A percentile compares a stretch with the other conserved stretches of the same genome.
phyloP scores from a whole-genome alignment of 2,888 invertebrate species.

The Agrotis clavis region DNA sequence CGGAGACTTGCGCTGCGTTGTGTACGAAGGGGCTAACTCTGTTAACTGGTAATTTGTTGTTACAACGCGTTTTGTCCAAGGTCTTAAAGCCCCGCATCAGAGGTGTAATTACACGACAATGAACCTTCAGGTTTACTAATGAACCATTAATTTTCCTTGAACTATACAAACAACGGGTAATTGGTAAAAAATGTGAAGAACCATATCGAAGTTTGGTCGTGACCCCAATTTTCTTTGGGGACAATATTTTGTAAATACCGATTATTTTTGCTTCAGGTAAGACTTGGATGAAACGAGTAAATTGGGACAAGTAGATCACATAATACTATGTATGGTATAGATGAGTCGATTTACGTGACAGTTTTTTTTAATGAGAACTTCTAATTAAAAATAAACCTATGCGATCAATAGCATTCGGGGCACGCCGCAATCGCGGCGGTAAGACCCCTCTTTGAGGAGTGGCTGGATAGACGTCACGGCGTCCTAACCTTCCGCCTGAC shows the following conservation, averaged over 20 bases:
- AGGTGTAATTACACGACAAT: slow-evolving; percentile 19
- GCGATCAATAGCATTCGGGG: too few species aligned
- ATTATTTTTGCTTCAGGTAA: neutral
- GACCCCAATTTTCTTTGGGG: slow-evolving; percentile 18
- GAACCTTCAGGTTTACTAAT: slow-evolving; percentile 24
- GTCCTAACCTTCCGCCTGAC: too few species aligned
- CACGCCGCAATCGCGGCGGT: too few species aligned
- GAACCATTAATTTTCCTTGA: slow-evolving; percentile 29
- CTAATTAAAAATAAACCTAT: too few species aligned
- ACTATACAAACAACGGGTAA: slow-evolving; percentile 24
- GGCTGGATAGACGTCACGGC: too few species aligned
- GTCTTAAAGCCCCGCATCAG: neutral
- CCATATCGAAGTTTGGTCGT: neutral
- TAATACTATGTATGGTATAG: neutral
- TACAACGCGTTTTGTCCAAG: neutral
- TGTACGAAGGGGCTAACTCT: too few species aligned
- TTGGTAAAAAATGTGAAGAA: slow-evolving; percentile 13
- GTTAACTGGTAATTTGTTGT: slow-evolving; percentile 5
- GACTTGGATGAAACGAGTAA: neutral
- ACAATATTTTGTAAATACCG: neutral
- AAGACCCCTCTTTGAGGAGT: too few species aligned
- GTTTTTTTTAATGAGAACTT: too few species aligned
- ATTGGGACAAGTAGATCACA: too few species aligned
- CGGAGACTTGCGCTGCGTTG: too few species aligned
- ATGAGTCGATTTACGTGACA: too few species aligned